Conservation (phyloP, 2,113 vertebrate species). For the Amphilophus citrinellus region DNA sequence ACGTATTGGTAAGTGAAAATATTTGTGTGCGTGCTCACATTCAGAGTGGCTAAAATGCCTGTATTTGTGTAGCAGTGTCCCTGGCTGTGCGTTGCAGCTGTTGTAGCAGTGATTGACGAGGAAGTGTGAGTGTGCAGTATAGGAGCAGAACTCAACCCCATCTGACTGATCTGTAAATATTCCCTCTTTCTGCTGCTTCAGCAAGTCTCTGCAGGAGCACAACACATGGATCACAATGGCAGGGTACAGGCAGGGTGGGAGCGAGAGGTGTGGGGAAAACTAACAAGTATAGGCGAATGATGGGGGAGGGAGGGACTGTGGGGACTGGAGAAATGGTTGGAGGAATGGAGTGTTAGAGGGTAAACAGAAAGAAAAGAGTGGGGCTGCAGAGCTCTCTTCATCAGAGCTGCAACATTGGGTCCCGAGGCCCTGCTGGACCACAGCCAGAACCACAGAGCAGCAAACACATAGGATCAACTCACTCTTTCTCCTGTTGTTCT, state of each 20-base stretch:
- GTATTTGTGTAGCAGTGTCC: conserved; percentile 21
- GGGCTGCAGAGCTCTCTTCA: conserved; percentile 50
- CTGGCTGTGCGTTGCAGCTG: conserved; percentile 33
- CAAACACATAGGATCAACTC: conserved; percentile 16
- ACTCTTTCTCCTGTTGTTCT: conserved; percentile 19
- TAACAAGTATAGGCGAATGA: conserved; percentile 32
- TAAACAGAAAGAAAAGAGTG: conserved; percentile 14
- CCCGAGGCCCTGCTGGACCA: conserved; percentile 50
- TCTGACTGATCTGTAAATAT: conserved; percentile 84
- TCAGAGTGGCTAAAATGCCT: neutral
- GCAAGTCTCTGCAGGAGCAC: conserved; percentile 64
- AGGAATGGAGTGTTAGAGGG: conserved; percentile 13
- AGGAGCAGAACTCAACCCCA: conserved; percentile 52
- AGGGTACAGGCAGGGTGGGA: conserved; percentile 28
- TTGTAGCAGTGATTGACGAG: conserved; percentile 74
- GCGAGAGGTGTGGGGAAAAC: conserved; percentile 25
- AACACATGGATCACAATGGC: conserved; percentile 79
- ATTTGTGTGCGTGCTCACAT: neutral
- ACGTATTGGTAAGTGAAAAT: neutral
- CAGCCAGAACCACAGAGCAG: conserved; percentile 51
- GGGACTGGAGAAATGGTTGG: conserved; percentile 20
- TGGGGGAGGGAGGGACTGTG: conserved; percentile 12
- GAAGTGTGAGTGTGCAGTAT: conserved; percentile 56
- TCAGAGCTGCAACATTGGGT: conserved; percentile 65
- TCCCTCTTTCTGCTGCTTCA: conserved; percentile 80